phyloP scores from a whole-genome alignment of 2,797 vertebrate species.

The Phoeniculus purpureus region DNA sequence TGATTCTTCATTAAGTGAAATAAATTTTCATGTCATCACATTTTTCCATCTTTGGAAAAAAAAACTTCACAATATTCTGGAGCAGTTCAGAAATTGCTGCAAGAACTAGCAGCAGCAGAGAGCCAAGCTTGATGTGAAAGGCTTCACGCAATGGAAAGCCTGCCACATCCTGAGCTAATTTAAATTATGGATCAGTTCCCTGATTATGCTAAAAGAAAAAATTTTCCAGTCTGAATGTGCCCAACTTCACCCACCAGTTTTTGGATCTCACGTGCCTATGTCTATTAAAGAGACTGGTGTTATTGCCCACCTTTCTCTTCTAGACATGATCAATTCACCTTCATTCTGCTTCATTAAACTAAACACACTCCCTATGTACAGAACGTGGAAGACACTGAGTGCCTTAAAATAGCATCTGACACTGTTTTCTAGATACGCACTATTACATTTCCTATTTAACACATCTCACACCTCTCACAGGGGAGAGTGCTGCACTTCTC shows the following conservation, averaged over 20 bases:
- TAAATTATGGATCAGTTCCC: slow-evolving; percentile 64
- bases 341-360: neutral
- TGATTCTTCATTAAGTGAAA: slow-evolving; percentile 42
- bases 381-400: neutral
- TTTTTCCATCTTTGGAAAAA: slow-evolving; percentile 38
- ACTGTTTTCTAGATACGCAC: neutral
- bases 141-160: slow-evolving; percentile 60
- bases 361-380: neutral
- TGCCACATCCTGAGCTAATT: slow-evolving; percentile 56
- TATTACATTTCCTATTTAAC: neutral
- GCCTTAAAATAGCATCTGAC: neutral
- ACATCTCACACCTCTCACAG: neutral
- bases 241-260: slow-evolving; percentile 29
- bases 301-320: neutral
- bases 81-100: neutral
- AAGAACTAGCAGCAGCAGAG: neutral
- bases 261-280: neutral
- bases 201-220: slow-evolving; percentile 35
- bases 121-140: slow-evolving; percentile 56
- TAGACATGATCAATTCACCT: neutral
- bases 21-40: slow-evolving; percentile 52
- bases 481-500: neutral
- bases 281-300: neutral
- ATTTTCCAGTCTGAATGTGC: slow-evolving; percentile 51
- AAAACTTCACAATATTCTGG: neutral